These are phyloP conservation scores for Danionella dracula DNA, from an alignment of 2,797 vertebrate genomes.

Conservation along the genomic window DNA sequence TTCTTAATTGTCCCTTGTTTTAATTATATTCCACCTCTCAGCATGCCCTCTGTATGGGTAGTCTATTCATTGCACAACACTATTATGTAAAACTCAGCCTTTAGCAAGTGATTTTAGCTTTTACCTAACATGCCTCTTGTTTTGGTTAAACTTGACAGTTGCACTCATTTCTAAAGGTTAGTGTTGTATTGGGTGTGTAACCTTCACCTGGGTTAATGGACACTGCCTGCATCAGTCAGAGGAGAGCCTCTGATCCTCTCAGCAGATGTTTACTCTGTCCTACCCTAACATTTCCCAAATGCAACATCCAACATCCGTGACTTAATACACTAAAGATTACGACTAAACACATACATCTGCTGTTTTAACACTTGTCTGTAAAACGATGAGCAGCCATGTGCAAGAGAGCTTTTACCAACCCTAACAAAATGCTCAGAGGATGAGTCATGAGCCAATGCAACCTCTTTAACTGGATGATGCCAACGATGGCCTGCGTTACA, in stretches of 20 bases:
- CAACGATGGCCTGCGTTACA: constrained; percentile 23
- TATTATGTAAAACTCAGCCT: neutral
- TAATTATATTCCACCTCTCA: too few species aligned
- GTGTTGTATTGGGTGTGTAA: neutral
- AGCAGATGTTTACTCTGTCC: constrained; percentile 46
- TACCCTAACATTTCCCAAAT: constrained; percentile 22
- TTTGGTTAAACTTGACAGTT: neutral
- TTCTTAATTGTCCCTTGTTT: too few species aligned
- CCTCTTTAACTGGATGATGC: constrained; percentile 22
- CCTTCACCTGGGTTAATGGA: constrained; percentile 4
- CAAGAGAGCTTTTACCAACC: constrained; percentile 17
- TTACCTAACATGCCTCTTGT: neutral
- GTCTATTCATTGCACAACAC: neutral
- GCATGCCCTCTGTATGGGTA: too few species aligned
- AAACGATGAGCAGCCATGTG: neutral
- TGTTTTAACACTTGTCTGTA: constrained; percentile 35
- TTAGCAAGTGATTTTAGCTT: neutral
- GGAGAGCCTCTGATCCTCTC: constrained; percentile 2
- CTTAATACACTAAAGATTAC: constrained; percentile 62
- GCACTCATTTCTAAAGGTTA: neutral
- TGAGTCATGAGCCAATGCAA: constrained; percentile 9
- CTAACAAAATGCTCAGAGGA: too few species aligned
- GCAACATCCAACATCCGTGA: constrained; percentile 38
- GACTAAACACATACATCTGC: constrained; percentile 49
- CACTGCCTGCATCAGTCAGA: neutral